phyloP scores from a whole-genome alignment of 1,140 invertebrate species.

The Drosophila pseudoananassae region DNA sequence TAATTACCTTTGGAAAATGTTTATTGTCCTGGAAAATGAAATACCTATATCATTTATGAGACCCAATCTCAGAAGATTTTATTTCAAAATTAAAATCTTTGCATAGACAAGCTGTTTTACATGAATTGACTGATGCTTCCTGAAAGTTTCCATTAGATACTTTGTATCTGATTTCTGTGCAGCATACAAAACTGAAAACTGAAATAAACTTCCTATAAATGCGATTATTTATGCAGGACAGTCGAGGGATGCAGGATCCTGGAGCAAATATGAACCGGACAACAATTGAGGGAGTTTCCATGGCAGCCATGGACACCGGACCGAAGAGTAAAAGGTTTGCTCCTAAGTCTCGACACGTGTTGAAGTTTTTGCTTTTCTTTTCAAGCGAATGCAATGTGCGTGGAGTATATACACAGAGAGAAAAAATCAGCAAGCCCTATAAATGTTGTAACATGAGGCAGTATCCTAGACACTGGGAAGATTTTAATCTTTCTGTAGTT shows the following conservation, averaged over 20 bases:
- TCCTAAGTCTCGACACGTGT: slow-evolving; percentile 45
- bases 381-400: slow-evolving; percentile 24
- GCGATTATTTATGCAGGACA: slow-evolving; percentile 31
- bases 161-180: slow-evolving; percentile 8
- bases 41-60: background rate
- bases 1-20: background rate
- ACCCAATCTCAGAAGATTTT: background rate
- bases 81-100: slow-evolving; percentile 21
- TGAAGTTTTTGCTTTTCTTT: slow-evolving; percentile 19
- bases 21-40: too few relatives aligned
- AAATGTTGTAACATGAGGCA: too few relatives aligned
- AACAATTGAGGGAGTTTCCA: slow-evolving; percentile 38
- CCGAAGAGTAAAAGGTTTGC: slow-evolving; percentile 18
- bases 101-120: slow-evolving; percentile 14
- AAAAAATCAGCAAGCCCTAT: background rate
- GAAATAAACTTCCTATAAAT: slow-evolving; percentile 72
- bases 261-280: slow-evolving; percentile 35
- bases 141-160: slow-evolving; percentile 29
- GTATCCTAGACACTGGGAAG: too few relatives aligned
- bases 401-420: slow-evolving; percentile 4
- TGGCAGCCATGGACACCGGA: slow-evolving; percentile 6
- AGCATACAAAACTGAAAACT: slow-evolving; percentile 38
- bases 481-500: too few relatives aligned
- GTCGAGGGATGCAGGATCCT: background rate
- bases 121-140: slow-evolving; percentile 13